Evolutionary conservation across 2,113 vertebrate species (phyloP).

Genomic region (Burhinus bistriatus): DNA sequence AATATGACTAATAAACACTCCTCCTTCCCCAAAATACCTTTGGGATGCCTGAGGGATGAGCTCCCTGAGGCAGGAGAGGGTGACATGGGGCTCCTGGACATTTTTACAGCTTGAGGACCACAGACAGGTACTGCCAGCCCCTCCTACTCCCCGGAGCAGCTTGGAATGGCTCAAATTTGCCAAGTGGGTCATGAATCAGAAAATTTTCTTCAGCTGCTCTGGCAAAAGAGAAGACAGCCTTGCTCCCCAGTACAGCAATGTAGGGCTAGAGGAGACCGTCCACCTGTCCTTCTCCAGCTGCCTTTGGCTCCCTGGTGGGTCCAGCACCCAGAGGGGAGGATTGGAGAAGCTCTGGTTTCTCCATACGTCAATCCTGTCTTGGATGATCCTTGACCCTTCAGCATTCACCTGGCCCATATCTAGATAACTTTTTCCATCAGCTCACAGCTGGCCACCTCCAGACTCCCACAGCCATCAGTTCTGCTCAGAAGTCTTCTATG

Average conservation of each 20-base stretch:
- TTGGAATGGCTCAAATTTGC: neutral
- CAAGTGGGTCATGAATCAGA: neutral
- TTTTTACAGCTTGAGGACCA: neutral
- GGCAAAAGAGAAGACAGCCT: neutral
- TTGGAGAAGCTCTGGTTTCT: neutral
- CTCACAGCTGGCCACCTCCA: neutral
- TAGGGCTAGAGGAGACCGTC: neutral
- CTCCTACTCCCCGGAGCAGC: neutral
- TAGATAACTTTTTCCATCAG: neutral
- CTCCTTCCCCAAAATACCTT: neutral
- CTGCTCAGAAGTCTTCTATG: neutral
- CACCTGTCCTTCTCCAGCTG: neutral
- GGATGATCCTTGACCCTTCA: neutral
- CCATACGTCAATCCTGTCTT: neutral
- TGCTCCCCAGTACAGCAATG: neutral
- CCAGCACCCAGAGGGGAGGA: neutral
- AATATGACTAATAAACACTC: neutral
- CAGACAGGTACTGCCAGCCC: fast-evolving
- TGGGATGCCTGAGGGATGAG: neutral
- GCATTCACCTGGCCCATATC: neutral
- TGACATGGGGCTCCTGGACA: neutral
- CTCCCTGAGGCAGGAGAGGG: neutral
- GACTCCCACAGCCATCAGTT: neutral
- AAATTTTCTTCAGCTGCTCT: neutral
- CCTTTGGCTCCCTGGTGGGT: neutral